Evolutionary conservation across 2,888 invertebrate genomes (phyloP).

Genomic region (Drosophila borealis): DNA sequence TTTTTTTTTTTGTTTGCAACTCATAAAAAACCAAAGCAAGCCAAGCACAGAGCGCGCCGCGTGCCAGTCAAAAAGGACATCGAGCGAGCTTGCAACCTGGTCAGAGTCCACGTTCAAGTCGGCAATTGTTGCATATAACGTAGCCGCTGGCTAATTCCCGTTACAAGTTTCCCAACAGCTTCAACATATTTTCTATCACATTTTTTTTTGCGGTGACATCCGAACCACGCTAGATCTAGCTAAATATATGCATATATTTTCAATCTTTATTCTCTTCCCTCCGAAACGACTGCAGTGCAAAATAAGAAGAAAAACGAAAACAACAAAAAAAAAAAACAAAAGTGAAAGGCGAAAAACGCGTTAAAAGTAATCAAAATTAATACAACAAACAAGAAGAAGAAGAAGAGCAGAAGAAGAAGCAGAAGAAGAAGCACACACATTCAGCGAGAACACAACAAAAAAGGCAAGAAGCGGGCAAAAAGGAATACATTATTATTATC

Average conservation of each 20-base stretch:
- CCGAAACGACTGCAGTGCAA: constrained; percentile 50
- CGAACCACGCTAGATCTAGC: not conserved
- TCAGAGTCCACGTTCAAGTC: constrained; percentile 39
- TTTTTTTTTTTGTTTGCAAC: constrained; percentile 21
- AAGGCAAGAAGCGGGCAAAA: constrained; percentile 28
- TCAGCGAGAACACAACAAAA: constrained; percentile 41
- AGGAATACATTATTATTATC: constrained; percentile 54
- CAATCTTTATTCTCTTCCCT: constrained; percentile 3
- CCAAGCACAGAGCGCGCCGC: constrained; percentile 22
- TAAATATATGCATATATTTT: constrained; percentile 7
- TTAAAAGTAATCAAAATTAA: constrained; percentile 56
- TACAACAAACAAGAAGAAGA: constrained; percentile 18
- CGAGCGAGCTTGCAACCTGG: constrained; percentile 28
- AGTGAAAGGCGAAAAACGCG: constrained; percentile 66
- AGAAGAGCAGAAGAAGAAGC: constrained; percentile 23
- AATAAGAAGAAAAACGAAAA: too few species aligned
- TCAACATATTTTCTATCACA: not conserved
- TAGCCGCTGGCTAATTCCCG: constrained; percentile 17
- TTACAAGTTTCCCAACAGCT: constrained; percentile 11
- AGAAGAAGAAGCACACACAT: constrained; percentile 23
- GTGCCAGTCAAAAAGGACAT: constrained; percentile 6
- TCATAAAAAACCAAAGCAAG: constrained; percentile 28
- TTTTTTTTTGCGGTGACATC: constrained; percentile 41
- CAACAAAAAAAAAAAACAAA: constrained; percentile 13
- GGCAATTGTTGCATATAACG: constrained; percentile 72